phyloP scores from a whole-genome alignment of 2,888 invertebrate species.

The Phengaris alcon region DNA sequence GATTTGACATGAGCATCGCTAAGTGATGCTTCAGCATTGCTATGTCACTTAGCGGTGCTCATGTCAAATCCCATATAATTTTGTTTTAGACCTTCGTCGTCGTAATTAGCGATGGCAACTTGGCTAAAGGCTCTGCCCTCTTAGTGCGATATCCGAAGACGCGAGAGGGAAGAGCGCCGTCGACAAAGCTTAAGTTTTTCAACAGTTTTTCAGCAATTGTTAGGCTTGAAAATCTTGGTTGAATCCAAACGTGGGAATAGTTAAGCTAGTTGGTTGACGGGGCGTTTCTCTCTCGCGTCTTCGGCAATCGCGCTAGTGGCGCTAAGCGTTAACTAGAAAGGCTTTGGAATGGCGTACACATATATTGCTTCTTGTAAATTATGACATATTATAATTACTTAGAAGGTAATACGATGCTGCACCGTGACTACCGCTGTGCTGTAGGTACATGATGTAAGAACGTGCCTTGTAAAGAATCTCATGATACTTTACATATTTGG shows the following conservation, averaged over 20 bases:
- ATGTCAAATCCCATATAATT: too few species aligned
- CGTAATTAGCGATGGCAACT: too few species aligned
- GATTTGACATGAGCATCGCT: too few species aligned
- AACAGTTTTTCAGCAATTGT: too few species aligned
- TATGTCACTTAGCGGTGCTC: too few species aligned
- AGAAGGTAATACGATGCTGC: slow-evolving; percentile 19
- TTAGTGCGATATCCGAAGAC: not conserved
- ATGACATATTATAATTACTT: slow-evolving; percentile 11
- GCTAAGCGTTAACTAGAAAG: not conserved
- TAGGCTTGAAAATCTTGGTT: too few species aligned
- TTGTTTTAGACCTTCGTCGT: too few species aligned
- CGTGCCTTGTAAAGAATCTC: slow-evolving; percentile 27
- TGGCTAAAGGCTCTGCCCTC: not conserved
- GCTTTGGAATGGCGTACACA: not conserved
- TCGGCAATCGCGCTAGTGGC: not conserved
- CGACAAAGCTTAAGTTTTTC: too few species aligned
- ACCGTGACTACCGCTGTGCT: slow-evolving; percentile 17
- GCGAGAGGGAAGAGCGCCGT: not conserved
- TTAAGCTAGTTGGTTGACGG: too few species aligned
- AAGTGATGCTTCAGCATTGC: too few species aligned
- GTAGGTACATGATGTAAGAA: slow-evolving; percentile 24
- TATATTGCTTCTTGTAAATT: slow-evolving; percentile 19
- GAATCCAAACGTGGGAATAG: too few species aligned
- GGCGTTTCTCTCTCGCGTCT: not conserved
- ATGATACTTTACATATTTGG: slow-evolving; percentile 8